Base-by-base conservation (phyloP, 2,113 vertebrate species). In the Furnarius figulus region DNA sequence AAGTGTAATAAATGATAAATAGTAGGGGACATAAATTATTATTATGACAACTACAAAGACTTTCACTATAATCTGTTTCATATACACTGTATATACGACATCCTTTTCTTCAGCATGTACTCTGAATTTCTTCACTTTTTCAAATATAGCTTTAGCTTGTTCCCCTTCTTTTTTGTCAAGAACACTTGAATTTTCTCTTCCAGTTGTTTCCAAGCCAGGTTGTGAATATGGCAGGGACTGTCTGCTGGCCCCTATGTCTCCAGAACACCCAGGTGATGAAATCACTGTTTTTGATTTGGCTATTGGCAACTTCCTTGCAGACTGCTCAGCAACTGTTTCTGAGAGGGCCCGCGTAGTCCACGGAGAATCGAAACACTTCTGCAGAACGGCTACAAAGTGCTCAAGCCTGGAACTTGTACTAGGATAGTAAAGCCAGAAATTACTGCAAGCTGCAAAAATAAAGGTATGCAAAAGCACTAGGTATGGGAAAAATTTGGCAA, bases 141-240 rank as follows among this genome's bases (percentile, higher is more conserved):
- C 98, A 91, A 99, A 99, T 87, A 99, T 98, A 75, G 98, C 98
- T 96, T 99, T 99, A 80, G 98, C 98, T 97, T 99, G 98, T 65
- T 99, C 98, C 5, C 98, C 98, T 96, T 99, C 98, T 84, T 98
- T 99, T 97, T 98, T 98, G 97, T 98, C 98, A 65, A 98, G 97
- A 92, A 98, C 98, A n/a, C 98, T 98, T 42, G 97, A 96, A 67
- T 97, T 98, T 77, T 98, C 98, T 63, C 98, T 95, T 70, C 98
- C 88, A 9, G 97, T 93, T 12, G 98, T 95, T 95, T 98, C 98
- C 82, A 98, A 82, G 78, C 98, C 98, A 20, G 94, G 82, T 15
- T 98, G 98, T 0, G 97, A 76, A 56, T 97, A 98, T 2, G 97
- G 95, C 35, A 98, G 63, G 2, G 98, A 97, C 85, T 98, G 98